phyloP scores from a whole-genome alignment of 2,797 vertebrate genomes.

The Mareca strepera region DNA sequence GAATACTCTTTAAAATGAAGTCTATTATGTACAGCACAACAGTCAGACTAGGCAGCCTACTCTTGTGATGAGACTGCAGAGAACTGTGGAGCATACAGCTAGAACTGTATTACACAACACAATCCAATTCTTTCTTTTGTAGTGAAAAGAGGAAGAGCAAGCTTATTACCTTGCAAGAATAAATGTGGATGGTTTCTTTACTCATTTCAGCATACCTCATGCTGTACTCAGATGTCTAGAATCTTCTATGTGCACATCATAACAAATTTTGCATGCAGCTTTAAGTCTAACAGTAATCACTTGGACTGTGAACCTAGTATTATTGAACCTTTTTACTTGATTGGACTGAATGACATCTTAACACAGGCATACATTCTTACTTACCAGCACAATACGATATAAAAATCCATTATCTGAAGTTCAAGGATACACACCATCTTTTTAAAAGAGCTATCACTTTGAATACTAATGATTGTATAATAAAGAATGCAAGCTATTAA shows the following conservation, averaged over 20 bases:
- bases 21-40: not conserved
- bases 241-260: accelerated
- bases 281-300: not conserved
- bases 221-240: accelerated
- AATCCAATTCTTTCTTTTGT: not conserved
- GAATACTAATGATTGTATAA: not conserved
- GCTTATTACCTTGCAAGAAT: not conserved
- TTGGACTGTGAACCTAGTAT: not conserved
- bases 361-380: not conserved
- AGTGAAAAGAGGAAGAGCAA: not conserved
- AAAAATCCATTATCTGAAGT: not conserved
- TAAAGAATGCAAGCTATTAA: not conserved
- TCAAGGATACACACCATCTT: not conserved
- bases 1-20: not conserved
- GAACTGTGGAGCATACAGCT: accelerated
- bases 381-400: not conserved
- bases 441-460: not conserved
- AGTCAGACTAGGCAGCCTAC: not conserved
- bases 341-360: not conserved
- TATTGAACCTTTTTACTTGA: not conserved
- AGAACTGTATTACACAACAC: not conserved
- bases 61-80: not conserved
- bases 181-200: not conserved
- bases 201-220: not conserved
- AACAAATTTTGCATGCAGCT: not conserved